These are phyloP conservation scores for Lasioglossum malachurum DNA, from an alignment of 2,888 invertebrate species.

Conservation along the genomic window DNA sequence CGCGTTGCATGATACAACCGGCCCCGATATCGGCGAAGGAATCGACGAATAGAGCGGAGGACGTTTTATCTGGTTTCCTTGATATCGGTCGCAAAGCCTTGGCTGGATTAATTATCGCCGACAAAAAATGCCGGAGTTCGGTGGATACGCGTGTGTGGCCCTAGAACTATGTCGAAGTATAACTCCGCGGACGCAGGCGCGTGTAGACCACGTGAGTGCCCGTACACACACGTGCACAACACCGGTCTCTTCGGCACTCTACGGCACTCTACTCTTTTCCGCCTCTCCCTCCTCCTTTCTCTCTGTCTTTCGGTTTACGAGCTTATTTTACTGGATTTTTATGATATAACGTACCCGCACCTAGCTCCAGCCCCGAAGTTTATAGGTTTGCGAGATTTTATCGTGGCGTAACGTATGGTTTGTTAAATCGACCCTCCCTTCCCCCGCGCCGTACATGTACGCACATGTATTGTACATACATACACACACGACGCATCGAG, in stretches of 20 bases:
- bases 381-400: constrained; percentile 84
- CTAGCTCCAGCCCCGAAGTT: constrained; percentile 79
- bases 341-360: constrained; percentile 83
- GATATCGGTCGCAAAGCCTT: background rate
- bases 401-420: constrained; percentile 84
- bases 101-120: constrained; percentile 24
- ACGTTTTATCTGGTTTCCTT: background rate
- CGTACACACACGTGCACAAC: constrained; percentile 41
- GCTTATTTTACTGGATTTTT: constrained; percentile 85
- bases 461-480: background rate
- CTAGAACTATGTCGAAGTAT: background rate
- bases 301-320: constrained; percentile 80
- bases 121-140: background rate
- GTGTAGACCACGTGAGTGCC: constrained; percentile 40
- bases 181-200: constrained; percentile 20
- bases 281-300: constrained; percentile 29
- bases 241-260: background rate
- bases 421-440: constrained; percentile 82
- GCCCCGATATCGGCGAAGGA: background rate
- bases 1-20: background rate
- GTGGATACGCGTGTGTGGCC: background rate
- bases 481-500: background rate
- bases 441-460: constrained; percentile 17
- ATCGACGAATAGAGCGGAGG: background rate
- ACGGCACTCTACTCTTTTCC: constrained; percentile 22